Conservation (phyloP, 2,888 invertebrate genomes). For the Willowsia nigromaculata region DNA sequence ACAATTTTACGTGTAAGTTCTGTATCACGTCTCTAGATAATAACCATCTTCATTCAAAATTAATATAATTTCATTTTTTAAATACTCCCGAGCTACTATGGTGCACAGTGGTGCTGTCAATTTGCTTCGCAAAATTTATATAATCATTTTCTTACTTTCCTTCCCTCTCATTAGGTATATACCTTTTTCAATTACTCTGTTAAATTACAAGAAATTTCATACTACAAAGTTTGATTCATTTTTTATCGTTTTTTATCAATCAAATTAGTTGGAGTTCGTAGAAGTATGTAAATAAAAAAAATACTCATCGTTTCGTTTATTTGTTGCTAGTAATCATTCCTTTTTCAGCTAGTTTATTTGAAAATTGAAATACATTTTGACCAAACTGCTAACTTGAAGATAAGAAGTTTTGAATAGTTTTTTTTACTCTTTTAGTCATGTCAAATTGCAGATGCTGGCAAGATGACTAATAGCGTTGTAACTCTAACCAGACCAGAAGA, state of each 20-base stretch:
- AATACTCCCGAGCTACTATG: background rate
- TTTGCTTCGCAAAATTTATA: background rate
- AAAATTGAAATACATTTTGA: no score
- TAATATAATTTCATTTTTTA: background rate
- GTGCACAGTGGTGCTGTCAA: background rate
- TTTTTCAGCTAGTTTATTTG: background rate
- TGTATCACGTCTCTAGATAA: background rate
- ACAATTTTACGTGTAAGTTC: background rate
- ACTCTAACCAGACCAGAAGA: background rate
- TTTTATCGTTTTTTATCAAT: background rate
- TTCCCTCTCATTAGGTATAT: background rate
- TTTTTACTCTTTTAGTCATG: conserved; percentile 2
- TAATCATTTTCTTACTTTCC: background rate
- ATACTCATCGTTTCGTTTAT: background rate
- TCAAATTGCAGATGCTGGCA: background rate
- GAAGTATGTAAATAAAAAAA: background rate
- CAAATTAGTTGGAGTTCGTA: background rate
- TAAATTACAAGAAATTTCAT: background rate
- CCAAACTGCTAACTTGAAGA: background rate
- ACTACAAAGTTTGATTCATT: background rate
- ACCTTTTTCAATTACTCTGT: background rate
- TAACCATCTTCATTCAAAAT: background rate
- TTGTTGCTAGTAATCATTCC: background rate
- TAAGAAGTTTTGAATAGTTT: background rate
- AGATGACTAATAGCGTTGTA: background rate